phyloP scores from a whole-genome alignment of 1,140 invertebrate species.

The Diabrotica undecimpunctata region DNA sequence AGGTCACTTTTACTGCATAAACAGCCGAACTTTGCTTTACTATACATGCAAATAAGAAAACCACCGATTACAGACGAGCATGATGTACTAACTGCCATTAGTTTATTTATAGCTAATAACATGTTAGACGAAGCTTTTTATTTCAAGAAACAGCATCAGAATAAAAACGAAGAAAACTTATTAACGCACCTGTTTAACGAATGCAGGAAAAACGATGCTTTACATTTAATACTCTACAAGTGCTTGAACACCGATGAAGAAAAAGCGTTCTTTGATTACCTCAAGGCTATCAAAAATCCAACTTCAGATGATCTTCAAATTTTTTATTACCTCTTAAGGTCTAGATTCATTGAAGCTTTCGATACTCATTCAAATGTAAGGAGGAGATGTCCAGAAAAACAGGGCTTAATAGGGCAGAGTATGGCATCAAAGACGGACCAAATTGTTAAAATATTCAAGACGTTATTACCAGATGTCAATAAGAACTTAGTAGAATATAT shows the following conservation, averaged over 20 bases:
- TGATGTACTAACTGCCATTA: slow-evolving; percentile 37
- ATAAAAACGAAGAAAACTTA: slow-evolving; percentile 23
- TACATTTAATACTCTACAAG: slow-evolving; percentile 29
- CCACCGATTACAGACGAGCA: slow-evolving; percentile 34
- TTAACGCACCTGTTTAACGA: slow-evolving; percentile 38
- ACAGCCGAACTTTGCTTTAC: slow-evolving; percentile 39
- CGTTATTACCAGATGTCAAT: slow-evolving; percentile 33
- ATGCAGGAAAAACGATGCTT: slow-evolving; percentile 33
- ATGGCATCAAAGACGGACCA: slow-evolving; percentile 29
- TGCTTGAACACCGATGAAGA: slow-evolving; percentile 36
- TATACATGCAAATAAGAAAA: slow-evolving; percentile 41
- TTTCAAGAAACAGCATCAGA: slow-evolving; percentile 32
- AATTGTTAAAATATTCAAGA: slow-evolving; percentile 32
- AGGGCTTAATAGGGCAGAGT: slow-evolving; percentile 34
- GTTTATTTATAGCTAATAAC: slow-evolving; percentile 38
- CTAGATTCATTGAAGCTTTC: slow-evolving; percentile 41
- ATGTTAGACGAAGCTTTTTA: slow-evolving; percentile 44
- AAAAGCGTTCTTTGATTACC: slow-evolving; percentile 37
- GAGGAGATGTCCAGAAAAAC: slow-evolving; percentile 19
- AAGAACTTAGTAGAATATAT: slow-evolving; percentile 33
- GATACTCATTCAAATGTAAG: slow-evolving; percentile 24
- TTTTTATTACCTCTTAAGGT: slow-evolving; percentile 39
- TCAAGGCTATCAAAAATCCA: slow-evolving; percentile 28
- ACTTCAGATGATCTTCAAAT: slow-evolving; percentile 36
- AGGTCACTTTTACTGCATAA: slow-evolving; percentile 39